Evolutionary conservation across 2,797 vertebrate genomes (phyloP).

Genomic region (Crenichthys baileyi): DNA sequence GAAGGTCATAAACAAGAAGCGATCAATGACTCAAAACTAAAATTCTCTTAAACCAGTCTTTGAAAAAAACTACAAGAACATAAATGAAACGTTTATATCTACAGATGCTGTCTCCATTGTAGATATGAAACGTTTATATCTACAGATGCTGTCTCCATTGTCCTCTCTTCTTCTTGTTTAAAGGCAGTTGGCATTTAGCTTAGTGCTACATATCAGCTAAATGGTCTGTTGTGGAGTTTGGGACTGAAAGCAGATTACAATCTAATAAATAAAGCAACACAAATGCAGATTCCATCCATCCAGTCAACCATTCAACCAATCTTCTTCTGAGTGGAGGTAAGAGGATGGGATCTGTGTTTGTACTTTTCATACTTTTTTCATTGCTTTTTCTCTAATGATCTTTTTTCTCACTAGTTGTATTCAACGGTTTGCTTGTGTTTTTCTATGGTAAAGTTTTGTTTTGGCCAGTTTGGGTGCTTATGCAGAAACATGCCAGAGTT

Average conservation of each 20-base stretch:
- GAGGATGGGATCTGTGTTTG: too few relatives aligned
- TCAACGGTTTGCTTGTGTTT: too few relatives aligned
- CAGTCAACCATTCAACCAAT: too few relatives aligned
- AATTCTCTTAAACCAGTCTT: not conserved
- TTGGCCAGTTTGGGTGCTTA: too few relatives aligned
- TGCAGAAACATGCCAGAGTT: too few relatives aligned
- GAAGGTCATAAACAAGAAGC: not conserved
- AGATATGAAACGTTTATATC: not conserved
- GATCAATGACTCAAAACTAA: not conserved
- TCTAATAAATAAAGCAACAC: not conserved
- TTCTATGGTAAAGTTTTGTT: too few relatives aligned
- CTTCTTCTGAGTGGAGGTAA: too few relatives aligned
- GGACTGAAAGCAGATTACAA: not conserved
- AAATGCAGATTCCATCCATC: not conserved
- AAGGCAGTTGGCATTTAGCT: not conserved
- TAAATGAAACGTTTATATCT: not conserved
- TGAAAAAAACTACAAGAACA: not conserved
- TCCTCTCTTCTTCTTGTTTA: not conserved
- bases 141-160: not conserved
- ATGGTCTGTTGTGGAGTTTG: too few relatives aligned
- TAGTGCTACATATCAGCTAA: not conserved
- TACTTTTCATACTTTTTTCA: too few relatives aligned
- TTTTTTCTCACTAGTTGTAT: too few relatives aligned
- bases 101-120: not conserved
- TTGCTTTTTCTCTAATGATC: too few relatives aligned